Base-by-base conservation (phyloP, 2,888 invertebrate genomes). In the Sialis lutaria region DNA sequence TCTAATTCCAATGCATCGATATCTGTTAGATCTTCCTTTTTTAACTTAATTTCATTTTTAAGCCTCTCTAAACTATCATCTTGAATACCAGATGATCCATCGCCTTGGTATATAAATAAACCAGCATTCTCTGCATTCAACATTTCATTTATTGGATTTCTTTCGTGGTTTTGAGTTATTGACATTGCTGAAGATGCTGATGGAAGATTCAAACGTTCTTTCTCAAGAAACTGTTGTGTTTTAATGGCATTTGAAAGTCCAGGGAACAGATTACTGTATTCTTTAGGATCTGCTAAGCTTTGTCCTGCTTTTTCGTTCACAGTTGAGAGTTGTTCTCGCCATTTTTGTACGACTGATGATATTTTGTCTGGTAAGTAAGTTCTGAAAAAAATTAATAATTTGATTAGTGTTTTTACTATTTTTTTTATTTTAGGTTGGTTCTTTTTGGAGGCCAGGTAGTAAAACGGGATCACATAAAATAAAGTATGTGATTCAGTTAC, bases 251-350 rank as follows among this genome's bases (percentile, higher is more conserved):
- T 82, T 50, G 70, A 68, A 52, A 84, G 73, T 1, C 82, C 90
- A 0, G 95, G 92, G 64, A 98, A 99, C 49, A 98, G 73, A 69
- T 98, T 98, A 62, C 92, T 92, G 61, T 98, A 98, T 56, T 91
- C 83, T 41, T 79, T 77, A 0, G 97, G 98, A 70, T 96, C 93
- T 1, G 98, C 97, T 50, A 98, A 72, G 44, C 92, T 88, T 60
- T 93, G 90, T 0, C 91, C 90, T 0, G 91, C 86, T 63, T 93
- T 95, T 61, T 87, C 84, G 64, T 88, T 92, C 1, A 82, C 75
- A 50, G 79, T 74, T 0, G 79, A 74, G 6, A 91, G 67, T 49
- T 82, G 78, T 46, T 83, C 82, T 53, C 87, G 81, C 98, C 98
- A 98, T 45, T 88, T 62, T 50, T 79, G 75, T 1, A 97, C 88